Conservation (phyloP, 2,113 vertebrate genomes). For the Martes martes region DNA sequence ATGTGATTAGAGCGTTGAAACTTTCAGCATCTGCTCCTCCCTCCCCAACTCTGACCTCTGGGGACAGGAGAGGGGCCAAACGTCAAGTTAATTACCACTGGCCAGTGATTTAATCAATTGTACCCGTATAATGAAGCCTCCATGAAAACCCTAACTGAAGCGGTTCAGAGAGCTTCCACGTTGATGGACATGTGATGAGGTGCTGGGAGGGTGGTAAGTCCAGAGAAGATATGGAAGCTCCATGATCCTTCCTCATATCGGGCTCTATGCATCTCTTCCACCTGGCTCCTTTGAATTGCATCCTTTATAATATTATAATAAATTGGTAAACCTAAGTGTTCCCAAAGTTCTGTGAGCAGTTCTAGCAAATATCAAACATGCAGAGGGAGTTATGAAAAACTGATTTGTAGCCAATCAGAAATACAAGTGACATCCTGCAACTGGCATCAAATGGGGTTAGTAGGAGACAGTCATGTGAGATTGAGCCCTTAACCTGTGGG, state of each 20-base stretch:
- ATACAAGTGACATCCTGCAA: neutral
- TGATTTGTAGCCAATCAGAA: neutral
- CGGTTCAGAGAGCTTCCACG: neutral
- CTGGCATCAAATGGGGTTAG: neutral
- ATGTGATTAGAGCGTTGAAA: neutral
- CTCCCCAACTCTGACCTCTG: neutral
- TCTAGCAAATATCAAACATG: neutral
- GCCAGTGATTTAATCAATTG: neutral
- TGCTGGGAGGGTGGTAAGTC: neutral
- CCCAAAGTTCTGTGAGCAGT: neutral
- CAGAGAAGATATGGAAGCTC: neutral
- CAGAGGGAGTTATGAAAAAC: neutral
- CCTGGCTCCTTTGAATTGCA: neutral
- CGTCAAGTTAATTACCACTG: neutral
- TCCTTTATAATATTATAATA: neutral
- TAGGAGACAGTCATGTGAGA: no score
- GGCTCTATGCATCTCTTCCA: neutral
- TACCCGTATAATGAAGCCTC: neutral
- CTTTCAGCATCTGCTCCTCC: neutral
- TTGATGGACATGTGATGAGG: neutral
- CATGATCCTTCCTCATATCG: neutral
- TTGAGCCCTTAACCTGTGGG: neutral
- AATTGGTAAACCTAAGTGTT: neutral
- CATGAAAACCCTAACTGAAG: neutral
- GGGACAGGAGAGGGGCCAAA: neutral